These are phyloP conservation scores for Nesospiza acunhae DNA, from an alignment of 2,113 vertebrate genomes.

Conservation along the genomic window DNA sequence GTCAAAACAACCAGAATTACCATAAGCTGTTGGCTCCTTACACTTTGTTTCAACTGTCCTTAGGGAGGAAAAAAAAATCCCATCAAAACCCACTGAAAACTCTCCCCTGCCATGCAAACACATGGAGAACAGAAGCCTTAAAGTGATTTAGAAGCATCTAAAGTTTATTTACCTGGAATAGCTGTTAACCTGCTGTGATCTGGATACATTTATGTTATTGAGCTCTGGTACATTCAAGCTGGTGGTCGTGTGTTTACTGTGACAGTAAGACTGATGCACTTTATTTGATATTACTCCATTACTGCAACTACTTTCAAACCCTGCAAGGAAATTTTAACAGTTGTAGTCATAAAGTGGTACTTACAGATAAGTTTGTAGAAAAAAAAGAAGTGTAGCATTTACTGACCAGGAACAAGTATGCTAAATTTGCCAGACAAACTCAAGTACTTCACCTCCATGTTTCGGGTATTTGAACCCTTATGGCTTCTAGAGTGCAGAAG, in stretches of 20 bases:
- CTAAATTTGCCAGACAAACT: background rate
- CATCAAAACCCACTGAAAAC: background rate
- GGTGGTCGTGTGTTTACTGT: conserved; percentile 86
- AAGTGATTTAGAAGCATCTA: background rate
- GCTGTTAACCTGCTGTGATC: conserved; percentile 85
- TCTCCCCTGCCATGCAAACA: background rate
- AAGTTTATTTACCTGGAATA: conserved; percentile 81
- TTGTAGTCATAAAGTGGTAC: background rate
- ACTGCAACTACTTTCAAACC: conserved; percentile 95
- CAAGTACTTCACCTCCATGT: background rate
- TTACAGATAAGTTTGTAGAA: background rate
- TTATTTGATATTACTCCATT: conserved; percentile 94
- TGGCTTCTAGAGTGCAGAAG: background rate
- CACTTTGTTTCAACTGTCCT: background rate
- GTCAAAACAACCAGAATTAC: background rate
- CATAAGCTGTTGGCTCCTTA: background rate
- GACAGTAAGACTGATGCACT: conserved; percentile 88
- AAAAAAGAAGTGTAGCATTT: background rate
- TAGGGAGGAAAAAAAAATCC: background rate
- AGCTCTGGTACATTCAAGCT: conserved; percentile 84
- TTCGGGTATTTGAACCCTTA: background rate
- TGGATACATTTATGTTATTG: conserved; percentile 90
- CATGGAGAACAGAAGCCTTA: background rate
- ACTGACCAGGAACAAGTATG: background rate
- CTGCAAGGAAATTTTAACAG: conserved; percentile 44